Conservation (phyloP, 1,140 invertebrate genomes). For the fruit fly (Drosophila melanogaster) region Release_6_plus_ISO1_MT NT_033779.5:10062001-10062500, state of each 20-base stretch:
- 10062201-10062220: too few relatives aligned
- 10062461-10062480: not conserved
- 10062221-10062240: slow-evolving; percentile 17
- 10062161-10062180: slow-evolving; percentile 5
- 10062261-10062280: slow-evolving; percentile 29
- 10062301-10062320: slow-evolving; percentile 33
- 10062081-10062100: slow-evolving; percentile 54
- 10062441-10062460: too few relatives aligned
- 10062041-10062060: slow-evolving; percentile 60
- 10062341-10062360: not conserved
- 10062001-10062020: slow-evolving; percentile 31
- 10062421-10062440: too few relatives aligned
- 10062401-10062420: not conserved
- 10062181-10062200: slow-evolving; percentile 20
- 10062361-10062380: not conserved
- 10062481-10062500: too few relatives aligned
- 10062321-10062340: slow-evolving; percentile 17
- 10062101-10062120: slow-evolving; percentile 31
- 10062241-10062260: slow-evolving; percentile 64
- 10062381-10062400: not conserved
- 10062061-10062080: slow-evolving; percentile 48
- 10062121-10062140: slow-evolving; percentile 3
- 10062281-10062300: slow-evolving; percentile 32
- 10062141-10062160: slow-evolving; percentile 13
- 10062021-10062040: slow-evolving; percentile 38